Evolutionary conservation across 2,113 vertebrate genomes (phyloP).

Genomic region (Oenanthe oenanthe): DNA sequence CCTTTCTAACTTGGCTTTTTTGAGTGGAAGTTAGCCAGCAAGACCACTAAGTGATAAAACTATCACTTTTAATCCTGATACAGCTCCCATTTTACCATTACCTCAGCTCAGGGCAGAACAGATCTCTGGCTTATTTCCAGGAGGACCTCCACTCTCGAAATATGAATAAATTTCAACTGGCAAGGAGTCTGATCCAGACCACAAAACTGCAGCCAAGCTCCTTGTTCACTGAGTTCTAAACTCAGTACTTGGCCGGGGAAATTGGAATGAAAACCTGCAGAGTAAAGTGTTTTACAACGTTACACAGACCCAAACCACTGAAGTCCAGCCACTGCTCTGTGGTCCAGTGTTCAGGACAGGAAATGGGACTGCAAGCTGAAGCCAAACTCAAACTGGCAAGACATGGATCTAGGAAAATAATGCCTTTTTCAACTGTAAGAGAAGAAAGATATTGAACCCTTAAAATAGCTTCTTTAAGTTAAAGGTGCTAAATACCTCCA

Average conservation of each 20-base stretch:
- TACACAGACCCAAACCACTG: not conserved
- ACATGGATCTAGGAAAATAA: not conserved
- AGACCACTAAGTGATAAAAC: not conserved
- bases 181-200: not conserved
- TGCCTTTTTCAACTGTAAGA: not conserved
- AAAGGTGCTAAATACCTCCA: not conserved
- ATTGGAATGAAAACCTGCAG: not conserved
- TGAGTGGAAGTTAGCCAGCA: not conserved
- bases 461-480: not conserved
- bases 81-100: not conserved
- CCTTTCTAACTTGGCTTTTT: not conserved
- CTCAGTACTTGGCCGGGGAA: not conserved
- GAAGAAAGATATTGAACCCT: not conserved
- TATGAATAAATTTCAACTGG: not conserved
- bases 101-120: not conserved
- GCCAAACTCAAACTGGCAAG: not conserved
- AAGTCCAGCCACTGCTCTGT: not conserved
- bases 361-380: not conserved
- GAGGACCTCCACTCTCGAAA: not conserved
- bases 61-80: not conserved
- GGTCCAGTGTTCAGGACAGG: not conserved
- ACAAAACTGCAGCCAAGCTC: not conserved
- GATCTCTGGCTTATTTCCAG: not conserved
- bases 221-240: slow-evolving; percentile 1
- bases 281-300: not conserved